Percentiles rank a stretch among this genome's conserved stretches.
phyloP scores from a whole-genome alignment of 2,888 invertebrate genomes.

The Pseudococcus longispinus region DNA sequence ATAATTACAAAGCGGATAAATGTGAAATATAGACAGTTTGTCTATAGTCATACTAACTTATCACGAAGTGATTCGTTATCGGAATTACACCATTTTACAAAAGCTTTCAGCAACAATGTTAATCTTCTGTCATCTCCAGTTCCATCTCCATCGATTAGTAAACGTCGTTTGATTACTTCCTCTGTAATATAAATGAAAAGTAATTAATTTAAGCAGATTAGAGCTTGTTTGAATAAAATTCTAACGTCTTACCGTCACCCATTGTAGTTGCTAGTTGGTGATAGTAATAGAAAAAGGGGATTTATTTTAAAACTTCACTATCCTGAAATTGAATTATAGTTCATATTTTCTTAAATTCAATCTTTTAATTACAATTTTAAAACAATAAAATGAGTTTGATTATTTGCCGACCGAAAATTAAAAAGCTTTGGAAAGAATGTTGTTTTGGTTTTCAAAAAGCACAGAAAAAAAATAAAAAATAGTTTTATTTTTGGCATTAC shows the following conservation, averaged over 20 bases:
- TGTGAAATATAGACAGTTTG: not conserved
- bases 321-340: too few relatives aligned
- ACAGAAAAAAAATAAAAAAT: not conserved
- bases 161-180: constrained; percentile 88
- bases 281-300: not conserved
- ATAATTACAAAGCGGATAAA: not conserved
- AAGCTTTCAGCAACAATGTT: constrained; percentile 82
- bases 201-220: not conserved
- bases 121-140: constrained; percentile 93
- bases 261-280: not conserved
- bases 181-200: constrained; percentile 69
- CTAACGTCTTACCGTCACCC: not conserved
- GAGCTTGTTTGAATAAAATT: not conserved
- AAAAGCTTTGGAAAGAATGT: too few relatives aligned
- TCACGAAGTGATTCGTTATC: constrained; percentile 73
- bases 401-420: too few relatives aligned
- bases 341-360: too few relatives aligned
- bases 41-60: constrained; percentile 65
- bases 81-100: constrained; percentile 80
- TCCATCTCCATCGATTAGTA: constrained; percentile 96
- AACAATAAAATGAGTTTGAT: too few relatives aligned
- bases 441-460: not conserved
- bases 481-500: not conserved
- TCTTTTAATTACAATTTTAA: too few relatives aligned
- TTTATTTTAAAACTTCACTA: not conserved